Conservation (phyloP, 1,140 invertebrate species). For the Papilio glaucus region DNA sequence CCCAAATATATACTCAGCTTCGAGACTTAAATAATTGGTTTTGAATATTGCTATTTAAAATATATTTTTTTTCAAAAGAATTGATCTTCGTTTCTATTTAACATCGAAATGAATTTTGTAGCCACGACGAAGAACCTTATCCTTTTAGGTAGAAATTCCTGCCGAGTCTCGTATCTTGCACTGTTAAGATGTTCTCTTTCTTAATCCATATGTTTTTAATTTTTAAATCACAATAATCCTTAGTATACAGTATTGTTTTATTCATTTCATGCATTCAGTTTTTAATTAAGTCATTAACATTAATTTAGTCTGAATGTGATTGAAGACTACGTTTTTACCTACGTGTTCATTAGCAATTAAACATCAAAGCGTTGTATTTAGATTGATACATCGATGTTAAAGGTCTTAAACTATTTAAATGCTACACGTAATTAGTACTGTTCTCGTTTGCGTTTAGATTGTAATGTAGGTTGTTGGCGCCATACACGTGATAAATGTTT, state of each 20-base stretch:
- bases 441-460: slow-evolving; percentile 41
- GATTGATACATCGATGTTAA: slow-evolving; percentile 78
- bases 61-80: too few species aligned
- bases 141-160: too few species aligned
- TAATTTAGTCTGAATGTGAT: neutral
- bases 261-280: neutral
- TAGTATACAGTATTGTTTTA: too few species aligned
- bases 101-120: too few species aligned
- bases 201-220: neutral
- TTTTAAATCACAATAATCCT: neutral
- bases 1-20: too few species aligned
- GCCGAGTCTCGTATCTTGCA: too few species aligned
- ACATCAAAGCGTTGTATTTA: slow-evolving; percentile 55
- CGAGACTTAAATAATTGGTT: too few species aligned
- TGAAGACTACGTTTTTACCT: neutral
- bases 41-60: too few species aligned
- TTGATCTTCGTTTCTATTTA: too few species aligned
- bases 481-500: slow-evolving; percentile 12
- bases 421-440: slow-evolving; percentile 65
- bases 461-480: slow-evolving; percentile 25
- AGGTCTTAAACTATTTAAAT: slow-evolving; percentile 60
- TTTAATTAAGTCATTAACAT: slow-evolving; percentile 2
- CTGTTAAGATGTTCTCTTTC: too few species aligned
- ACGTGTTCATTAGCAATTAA: neutral
- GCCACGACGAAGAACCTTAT: too few species aligned